Base-by-base conservation (phyloP, 2,113 vertebrate species). In the Bufo gargarizans region DNA sequence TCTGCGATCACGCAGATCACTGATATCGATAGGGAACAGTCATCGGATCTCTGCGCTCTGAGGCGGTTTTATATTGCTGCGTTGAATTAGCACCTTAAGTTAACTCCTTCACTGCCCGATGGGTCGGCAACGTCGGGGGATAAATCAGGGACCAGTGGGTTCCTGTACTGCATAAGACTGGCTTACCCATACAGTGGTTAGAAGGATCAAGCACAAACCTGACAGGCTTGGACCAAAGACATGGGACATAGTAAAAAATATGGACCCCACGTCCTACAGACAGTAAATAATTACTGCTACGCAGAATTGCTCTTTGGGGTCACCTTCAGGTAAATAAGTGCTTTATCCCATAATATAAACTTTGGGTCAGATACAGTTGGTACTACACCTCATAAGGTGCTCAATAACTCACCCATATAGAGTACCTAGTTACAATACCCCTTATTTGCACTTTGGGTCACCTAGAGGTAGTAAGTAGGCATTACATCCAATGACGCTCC, bases 41-140 rank as follows among this genome's bases (percentile, higher is more conserved):
- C 74, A 4, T n/a, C 11, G 45, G 33, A 33, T 33, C 33, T 33
- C 33, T 43, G 3, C 33, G 33, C 22, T 43, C 12, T 12, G 17
- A 43, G n/a, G 19, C 5, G 13, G 2, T 6, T n/a, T 13, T 49
- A 50, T 82, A 82, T 65, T 82, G 80, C 80, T 82, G 59, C 0
- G 47, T 14, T 61, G 19, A 56, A 56, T 12, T 65, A 82, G 80
- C 80, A 82, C 80, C 80, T 16, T 47, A n/a, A 22, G 14, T 65
- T 65, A 82, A 82, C 80, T n/a, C 80, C 61, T 43, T 43, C 20
- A n/a, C 3, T 10, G 43, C 79, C 10, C 9, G 59, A 19, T 65
- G 61, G 80, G 45, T 82, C 80, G 49, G 59, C 59, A 82, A 65
- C 80, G 13, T 12, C 17, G n/a, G 79, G 55, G 53, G 8, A 77